These are phyloP conservation scores for Apodemus speciosus DNA, from an alignment of 2,113 vertebrate species.

Conservation along the genomic window DNA sequence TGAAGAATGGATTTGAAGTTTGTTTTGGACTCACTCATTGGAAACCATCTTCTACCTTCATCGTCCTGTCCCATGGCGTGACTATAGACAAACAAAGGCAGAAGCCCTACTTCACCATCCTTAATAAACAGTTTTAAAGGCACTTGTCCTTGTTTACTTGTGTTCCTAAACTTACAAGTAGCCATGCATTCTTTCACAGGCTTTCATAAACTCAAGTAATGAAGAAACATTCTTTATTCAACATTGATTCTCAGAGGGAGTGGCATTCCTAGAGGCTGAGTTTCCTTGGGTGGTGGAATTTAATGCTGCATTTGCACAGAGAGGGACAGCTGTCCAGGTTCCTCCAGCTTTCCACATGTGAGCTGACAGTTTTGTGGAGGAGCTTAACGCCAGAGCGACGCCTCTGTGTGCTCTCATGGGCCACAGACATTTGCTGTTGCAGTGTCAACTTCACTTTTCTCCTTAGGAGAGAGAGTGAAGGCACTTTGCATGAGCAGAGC, in stretches of 20 bases:
- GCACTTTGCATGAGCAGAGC: background rate
- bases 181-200: background rate
- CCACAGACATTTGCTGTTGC: background rate
- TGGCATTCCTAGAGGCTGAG: background rate
- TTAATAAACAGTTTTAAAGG: background rate
- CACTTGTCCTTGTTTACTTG: background rate
- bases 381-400: background rate
- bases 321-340: background rate
- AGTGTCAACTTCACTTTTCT: background rate
- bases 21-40: background rate
- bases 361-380: background rate
- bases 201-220: background rate
- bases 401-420: background rate
- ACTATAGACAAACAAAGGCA: background rate
- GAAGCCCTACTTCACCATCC: background rate
- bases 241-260: background rate
- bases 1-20: conserved; percentile 2
- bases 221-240: background rate
- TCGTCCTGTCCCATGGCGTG: background rate
- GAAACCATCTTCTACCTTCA: background rate
- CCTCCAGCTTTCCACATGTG: background rate
- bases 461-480: background rate
- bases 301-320: background rate
- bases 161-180: background rate
- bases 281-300: background rate